These are phyloP conservation scores for Tetropium fuscum DNA, from an alignment of 2,888 invertebrate genomes.

Conservation along the genomic window DNA sequence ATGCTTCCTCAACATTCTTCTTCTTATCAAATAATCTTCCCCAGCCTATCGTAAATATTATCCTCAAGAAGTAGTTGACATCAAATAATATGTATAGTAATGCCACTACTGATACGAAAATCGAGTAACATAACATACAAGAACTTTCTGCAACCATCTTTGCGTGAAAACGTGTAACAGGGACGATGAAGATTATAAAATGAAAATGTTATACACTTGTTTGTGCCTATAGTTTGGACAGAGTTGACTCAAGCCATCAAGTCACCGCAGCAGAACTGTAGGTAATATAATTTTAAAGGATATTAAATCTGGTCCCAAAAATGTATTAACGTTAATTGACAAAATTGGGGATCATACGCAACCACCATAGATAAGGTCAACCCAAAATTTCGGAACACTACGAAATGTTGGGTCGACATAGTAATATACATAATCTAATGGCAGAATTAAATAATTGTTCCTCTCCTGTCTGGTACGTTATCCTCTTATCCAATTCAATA, in stretches of 20 bases:
- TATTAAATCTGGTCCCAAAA: too few relatives aligned
- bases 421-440: too few relatives aligned
- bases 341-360: too few relatives aligned
- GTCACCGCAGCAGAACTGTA: too few relatives aligned
- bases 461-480: too few relatives aligned
- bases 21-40: slow-evolving; percentile 78
- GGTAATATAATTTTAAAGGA: too few relatives aligned
- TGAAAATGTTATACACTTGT: background rate
- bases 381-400: too few relatives aligned
- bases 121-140: slow-evolving; percentile 57
- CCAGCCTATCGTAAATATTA: slow-evolving; percentile 74
- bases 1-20: slow-evolving; percentile 76
- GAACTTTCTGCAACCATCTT: slow-evolving; percentile 13
- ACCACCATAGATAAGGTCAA: too few relatives aligned
- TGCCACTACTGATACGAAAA: slow-evolving; percentile 59
- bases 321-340: too few relatives aligned
- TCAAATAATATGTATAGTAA: slow-evolving; percentile 80
- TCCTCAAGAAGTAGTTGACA: slow-evolving; percentile 82
- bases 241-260: background rate
- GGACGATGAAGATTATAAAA: background rate
- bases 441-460: too few relatives aligned
- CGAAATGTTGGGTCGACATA: too few relatives aligned
- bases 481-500: too few relatives aligned
- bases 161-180: background rate
- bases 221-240: background rate